Conservation (phyloP, 2,797 vertebrate species). For the Lepus townsendii region DNA sequence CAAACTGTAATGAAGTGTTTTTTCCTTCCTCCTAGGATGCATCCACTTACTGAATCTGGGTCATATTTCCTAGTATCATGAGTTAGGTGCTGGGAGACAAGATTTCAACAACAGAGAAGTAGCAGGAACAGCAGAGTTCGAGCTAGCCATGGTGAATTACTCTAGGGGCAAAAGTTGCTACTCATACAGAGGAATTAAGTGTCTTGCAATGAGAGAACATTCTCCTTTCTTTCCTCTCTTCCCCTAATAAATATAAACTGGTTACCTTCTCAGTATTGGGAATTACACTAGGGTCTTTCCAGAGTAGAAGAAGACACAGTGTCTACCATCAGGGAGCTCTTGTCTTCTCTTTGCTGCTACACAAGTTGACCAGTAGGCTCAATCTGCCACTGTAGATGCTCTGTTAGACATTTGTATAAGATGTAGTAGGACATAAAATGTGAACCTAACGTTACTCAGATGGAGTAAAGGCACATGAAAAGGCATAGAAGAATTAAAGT, state of each 20-base stretch:
- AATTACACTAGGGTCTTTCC: not conserved
- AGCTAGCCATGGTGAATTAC: constrained; percentile 14
- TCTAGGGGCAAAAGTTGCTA: not conserved
- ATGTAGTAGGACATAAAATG: not conserved
- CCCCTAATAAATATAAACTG: constrained; percentile 24
- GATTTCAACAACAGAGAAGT: not conserved
- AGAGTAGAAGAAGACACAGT: not conserved
- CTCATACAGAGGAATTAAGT: not conserved
- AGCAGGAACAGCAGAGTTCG: not conserved
- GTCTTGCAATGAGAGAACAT: not conserved
- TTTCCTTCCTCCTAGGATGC: not conserved
- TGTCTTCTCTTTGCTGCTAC: not conserved
- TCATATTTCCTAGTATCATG: not conserved
- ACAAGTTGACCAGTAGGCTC: not conserved
- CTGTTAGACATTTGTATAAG: not conserved
- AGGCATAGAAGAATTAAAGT: not conserved
- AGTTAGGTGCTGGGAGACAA: not conserved
- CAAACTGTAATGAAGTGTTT: not conserved
- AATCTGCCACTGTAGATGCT: not conserved
- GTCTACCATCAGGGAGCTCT: not conserved
- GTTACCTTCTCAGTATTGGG: not conserved
- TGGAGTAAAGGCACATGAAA: not conserved
- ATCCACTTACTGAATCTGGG: constrained; percentile 8
- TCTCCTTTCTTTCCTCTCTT: not conserved
- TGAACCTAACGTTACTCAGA: not conserved